These are phyloP conservation scores for Torymus texanus DNA, from an alignment of 2,888 invertebrate genomes.

Conservation along the genomic window DNA sequence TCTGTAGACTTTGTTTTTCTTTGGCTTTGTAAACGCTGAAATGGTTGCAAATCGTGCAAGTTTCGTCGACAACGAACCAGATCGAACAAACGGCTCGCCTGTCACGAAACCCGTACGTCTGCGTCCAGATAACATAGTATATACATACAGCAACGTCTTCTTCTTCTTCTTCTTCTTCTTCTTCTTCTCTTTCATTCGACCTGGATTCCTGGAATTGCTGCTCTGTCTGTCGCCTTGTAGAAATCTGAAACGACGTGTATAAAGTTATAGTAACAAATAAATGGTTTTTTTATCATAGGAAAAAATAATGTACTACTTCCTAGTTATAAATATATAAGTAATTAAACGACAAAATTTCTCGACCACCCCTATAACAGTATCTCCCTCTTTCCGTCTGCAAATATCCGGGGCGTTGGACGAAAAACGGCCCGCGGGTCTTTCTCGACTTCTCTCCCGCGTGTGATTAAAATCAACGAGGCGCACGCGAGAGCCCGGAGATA, in stretches of 20 bases:
- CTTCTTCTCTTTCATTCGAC: not conserved
- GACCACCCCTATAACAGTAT: no score
- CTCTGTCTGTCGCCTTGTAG: no score
- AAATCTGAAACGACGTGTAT: no score
- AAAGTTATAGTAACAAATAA: no score
- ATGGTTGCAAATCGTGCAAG: slow-evolving; percentile 87
- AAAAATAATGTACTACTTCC: no score
- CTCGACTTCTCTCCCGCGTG: no score
- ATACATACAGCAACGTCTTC: slow-evolving; percentile 1
- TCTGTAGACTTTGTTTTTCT: not conserved
- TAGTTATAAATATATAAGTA: no score
- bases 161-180: slow-evolving; percentile 8
- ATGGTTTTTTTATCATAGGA: no score
- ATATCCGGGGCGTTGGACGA: no score
- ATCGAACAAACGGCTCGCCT: slow-evolving; percentile 83
- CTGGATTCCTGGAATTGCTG: not conserved
- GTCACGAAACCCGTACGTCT: slow-evolving; percentile 88
- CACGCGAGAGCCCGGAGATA: slow-evolving; percentile 55
- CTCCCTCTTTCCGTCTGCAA: no score
- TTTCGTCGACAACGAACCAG: slow-evolving; percentile 98
- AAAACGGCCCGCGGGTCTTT: no score
- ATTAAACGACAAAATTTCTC: no score
- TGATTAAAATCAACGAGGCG: slow-evolving; percentile 4
- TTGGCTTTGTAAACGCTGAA: slow-evolving; percentile 60
- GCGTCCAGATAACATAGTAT: slow-evolving; percentile 63